Evolutionary conservation across 2,888 invertebrate species (phyloP).

Genomic region (Eudemis profundana): DNA sequence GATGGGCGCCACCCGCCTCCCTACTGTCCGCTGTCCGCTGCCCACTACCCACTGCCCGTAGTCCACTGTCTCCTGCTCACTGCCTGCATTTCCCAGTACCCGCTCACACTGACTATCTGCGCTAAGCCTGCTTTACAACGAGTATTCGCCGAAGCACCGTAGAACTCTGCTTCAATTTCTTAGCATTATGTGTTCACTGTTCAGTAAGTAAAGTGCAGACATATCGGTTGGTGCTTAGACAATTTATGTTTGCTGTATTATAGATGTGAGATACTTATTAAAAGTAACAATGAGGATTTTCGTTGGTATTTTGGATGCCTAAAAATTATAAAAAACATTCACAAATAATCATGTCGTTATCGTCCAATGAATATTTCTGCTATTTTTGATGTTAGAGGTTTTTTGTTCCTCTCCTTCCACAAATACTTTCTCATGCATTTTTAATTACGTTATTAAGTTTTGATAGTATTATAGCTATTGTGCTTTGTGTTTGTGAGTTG

Average conservation of each 20-base stretch:
- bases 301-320: no score
- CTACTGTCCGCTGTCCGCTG: conserved; percentile 49
- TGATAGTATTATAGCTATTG: no score
- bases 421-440: no score
- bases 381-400: no score
- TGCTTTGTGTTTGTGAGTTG: no score
- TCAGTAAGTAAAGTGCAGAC: not conserved
- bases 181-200: conserved; percentile 10
- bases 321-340: no score
- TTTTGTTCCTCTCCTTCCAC: no score
- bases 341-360: no score
- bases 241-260: not conserved
- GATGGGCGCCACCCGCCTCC: conserved; percentile 58
- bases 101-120: conserved; percentile 53
- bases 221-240: not conserved
- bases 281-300: no score
- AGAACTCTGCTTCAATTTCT: conserved; percentile 14
- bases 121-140: conserved; percentile 50
- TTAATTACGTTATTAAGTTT: no score
- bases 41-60: conserved; percentile 44
- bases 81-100: conserved; percentile 44
- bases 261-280: no score
- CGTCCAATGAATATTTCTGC: no score
- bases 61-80: conserved; percentile 42
- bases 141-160: conserved; percentile 24